Percentiles rank a stretch among this genome's conserved stretches.
Conservation (phyloP, 2,888 invertebrate genomes). For the Drosophila macrothrix region DNA sequence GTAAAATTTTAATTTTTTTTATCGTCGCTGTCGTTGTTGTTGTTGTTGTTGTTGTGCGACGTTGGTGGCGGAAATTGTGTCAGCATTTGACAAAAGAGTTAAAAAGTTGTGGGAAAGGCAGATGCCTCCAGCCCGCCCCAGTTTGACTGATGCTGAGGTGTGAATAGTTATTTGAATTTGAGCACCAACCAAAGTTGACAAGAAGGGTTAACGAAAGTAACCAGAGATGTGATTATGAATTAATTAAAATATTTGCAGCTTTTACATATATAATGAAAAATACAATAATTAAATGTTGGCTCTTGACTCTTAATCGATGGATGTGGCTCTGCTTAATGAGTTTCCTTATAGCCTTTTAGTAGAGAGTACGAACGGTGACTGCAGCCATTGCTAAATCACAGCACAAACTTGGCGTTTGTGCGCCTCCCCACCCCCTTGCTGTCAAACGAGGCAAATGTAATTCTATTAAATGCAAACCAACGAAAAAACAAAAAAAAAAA, state of each 20-base stretch:
- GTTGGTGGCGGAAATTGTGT: constrained; percentile 72
- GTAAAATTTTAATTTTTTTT: constrained; percentile 77
- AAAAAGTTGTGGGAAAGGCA: constrained; percentile 74
- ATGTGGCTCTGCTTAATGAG: constrained; percentile 1
- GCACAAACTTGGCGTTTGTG: constrained; percentile 13
- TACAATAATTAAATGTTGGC: background rate
- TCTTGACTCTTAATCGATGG: background rate
- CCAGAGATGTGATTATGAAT: constrained; percentile 25
- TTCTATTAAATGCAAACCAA: constrained; percentile 56
- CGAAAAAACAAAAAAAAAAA: constrained; percentile 27
- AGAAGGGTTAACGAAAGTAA: background rate
- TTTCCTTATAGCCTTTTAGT: constrained; percentile 1
- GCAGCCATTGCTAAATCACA: constrained; percentile 17
- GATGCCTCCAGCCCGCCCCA: constrained; percentile 32
- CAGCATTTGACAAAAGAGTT: constrained; percentile 75
- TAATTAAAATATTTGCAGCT: constrained; percentile 7
- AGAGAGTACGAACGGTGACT: constrained; percentile 1
- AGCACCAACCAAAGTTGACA: constrained; percentile 12
- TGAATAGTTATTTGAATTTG: constrained; percentile 47
- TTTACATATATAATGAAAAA: background rate
- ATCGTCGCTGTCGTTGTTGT: constrained; percentile 27
- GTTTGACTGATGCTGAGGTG: constrained; percentile 60
- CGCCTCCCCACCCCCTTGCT: constrained; percentile 1
- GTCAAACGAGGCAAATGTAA: constrained; percentile 50
- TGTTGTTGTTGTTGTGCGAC: constrained; percentile 38